Conservation (phyloP, 92 coral and sea anemone genomes). For the Palythoa caribaeorum region DNA sequence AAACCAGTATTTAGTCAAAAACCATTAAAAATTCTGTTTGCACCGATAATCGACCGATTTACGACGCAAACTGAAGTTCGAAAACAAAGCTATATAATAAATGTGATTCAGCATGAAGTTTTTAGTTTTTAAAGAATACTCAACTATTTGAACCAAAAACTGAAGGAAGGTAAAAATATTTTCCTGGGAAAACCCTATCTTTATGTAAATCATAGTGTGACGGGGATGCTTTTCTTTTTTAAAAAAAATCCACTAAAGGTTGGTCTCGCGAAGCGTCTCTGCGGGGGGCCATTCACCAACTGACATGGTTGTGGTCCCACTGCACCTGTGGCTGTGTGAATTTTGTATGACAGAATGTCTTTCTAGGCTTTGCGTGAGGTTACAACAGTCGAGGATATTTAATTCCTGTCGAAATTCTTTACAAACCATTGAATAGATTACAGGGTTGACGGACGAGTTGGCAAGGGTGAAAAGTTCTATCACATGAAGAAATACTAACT, state of each 20-base stretch:
- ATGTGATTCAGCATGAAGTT: no score
- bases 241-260: background rate
- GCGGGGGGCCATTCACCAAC: conserved; percentile 26
- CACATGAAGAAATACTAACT: background rate
- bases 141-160: no score
- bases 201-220: no score
- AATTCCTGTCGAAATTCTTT: conserved; percentile 46
- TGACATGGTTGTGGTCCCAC: background rate
- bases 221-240: no score
- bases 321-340: background rate
- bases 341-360: background rate
- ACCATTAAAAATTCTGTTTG: no score
- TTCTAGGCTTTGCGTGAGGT: background rate
- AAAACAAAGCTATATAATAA: no score
- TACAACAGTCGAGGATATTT: background rate
- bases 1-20: no score
- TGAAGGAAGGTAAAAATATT: no score
- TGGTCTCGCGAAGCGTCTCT: conserved; percentile 11
- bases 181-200: no score
- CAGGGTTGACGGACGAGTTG: conserved; percentile 56
- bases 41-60: no score
- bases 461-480: conserved; percentile 15
- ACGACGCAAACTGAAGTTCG: no score
- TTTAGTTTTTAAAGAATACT: no score
- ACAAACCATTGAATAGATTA: conserved; percentile 54